Conservation (phyloP, 2,888 invertebrate genomes). For the Xylophagus ater region DNA sequence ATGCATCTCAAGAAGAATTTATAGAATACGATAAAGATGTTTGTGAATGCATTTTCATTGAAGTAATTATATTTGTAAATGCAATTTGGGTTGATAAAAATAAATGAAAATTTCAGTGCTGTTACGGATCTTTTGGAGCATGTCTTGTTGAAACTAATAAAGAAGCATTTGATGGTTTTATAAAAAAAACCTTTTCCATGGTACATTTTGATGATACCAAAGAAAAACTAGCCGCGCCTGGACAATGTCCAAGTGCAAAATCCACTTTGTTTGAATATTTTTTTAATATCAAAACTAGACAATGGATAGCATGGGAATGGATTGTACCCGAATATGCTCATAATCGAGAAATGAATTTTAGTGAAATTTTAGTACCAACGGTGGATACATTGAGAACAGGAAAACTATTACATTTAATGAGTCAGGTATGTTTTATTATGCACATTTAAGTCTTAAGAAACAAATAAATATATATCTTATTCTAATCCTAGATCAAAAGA, state of each 20-base stretch:
- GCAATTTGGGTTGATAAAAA: slow-evolving; percentile 25
- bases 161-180: slow-evolving; percentile 62
- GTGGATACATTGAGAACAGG: slow-evolving; percentile 73
- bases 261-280: slow-evolving; percentile 74
- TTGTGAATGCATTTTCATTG: slow-evolving; percentile 60
- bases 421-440: slow-evolving; percentile 42
- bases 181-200: slow-evolving; percentile 64
- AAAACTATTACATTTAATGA: slow-evolving; percentile 68
- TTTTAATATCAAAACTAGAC: slow-evolving; percentile 51
- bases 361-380: slow-evolving; percentile 81
- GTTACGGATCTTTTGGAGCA: slow-evolving; percentile 81
- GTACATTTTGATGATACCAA: slow-evolving; percentile 53
- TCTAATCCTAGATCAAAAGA: slow-evolving; percentile 46
- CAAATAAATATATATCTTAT: slow-evolving; percentile 5
- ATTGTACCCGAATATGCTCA: slow-evolving; percentile 67
- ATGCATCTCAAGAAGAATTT: slow-evolving; percentile 37
- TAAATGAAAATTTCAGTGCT: slow-evolving; percentile 43
- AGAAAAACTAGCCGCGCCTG: slow-evolving; percentile 53
- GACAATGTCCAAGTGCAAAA: slow-evolving; percentile 60
- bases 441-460: background rate
- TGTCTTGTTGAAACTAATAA: slow-evolving; percentile 57
- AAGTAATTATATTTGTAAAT: slow-evolving; percentile 37
- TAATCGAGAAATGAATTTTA: slow-evolving; percentile 55
- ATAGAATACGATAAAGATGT: slow-evolving; percentile 44
- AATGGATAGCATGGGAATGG: slow-evolving; percentile 81